A percentile compares a stretch with the other conserved stretches of the same genome.
Conservation (phyloP, 2,888 invertebrate species). For the Chrysodeixis includens region DNA sequence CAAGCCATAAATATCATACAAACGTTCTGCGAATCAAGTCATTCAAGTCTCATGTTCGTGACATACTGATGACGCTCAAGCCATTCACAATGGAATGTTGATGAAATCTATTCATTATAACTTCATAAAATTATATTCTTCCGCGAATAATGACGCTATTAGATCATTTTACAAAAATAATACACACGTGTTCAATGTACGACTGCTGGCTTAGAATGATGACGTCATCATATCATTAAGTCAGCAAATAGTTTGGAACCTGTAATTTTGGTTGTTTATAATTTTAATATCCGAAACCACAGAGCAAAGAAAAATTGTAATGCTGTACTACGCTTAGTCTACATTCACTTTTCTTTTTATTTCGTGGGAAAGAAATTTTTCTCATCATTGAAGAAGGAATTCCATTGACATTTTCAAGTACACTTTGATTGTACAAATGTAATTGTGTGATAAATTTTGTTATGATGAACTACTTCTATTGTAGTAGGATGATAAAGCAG, state of each 20-base stretch:
- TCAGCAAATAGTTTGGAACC: slow-evolving; percentile 66
- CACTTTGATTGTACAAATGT: slow-evolving; percentile 28
- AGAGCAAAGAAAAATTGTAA: slow-evolving; percentile 26
- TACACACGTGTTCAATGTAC: slow-evolving; percentile 45
- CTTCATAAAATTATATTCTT: slow-evolving; percentile 34
- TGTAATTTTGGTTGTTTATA: slow-evolving; percentile 66
- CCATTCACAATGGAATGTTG: slow-evolving; percentile 9
- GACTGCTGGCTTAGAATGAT: slow-evolving; percentile 44
- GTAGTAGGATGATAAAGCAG: slow-evolving; percentile 16
- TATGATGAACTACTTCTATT: slow-evolving; percentile 27
- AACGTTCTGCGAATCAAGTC: slow-evolving; percentile 25
- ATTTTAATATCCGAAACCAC: slow-evolving; percentile 47
- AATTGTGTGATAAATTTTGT: slow-evolving; percentile 21
- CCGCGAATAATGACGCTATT: slow-evolving; percentile 48
- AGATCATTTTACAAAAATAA: slow-evolving; percentile 58
- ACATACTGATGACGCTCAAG: slow-evolving; percentile 15
- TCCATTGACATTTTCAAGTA: slow-evolving; percentile 17
- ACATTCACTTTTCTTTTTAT: slow-evolving; percentile 31
- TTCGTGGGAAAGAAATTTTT: slow-evolving; percentile 37
- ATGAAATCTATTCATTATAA: slow-evolving; percentile 13
- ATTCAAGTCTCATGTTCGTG: slow-evolving; percentile 9
- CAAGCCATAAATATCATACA: not conserved
- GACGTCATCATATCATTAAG: slow-evolving; percentile 70
- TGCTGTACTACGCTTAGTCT: slow-evolving; percentile 5
- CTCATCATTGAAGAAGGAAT: slow-evolving; percentile 42